phyloP scores from a whole-genome alignment of 2,888 invertebrate species.

The Argyresthia albistria region DNA sequence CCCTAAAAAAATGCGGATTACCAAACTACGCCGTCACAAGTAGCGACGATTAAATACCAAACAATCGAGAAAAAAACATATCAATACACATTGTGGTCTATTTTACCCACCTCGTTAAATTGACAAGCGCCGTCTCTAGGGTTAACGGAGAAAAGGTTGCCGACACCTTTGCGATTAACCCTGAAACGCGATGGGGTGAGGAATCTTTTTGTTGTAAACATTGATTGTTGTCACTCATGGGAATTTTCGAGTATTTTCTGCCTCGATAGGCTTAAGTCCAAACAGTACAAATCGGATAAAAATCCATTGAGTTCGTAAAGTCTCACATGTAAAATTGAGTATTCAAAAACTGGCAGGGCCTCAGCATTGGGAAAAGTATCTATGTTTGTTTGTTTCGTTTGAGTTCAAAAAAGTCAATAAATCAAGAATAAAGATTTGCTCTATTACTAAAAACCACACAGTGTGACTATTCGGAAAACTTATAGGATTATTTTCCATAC shows the following conservation, averaged over 20 bases:
- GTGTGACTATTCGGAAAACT: too few relatives aligned
- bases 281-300: too few relatives aligned
- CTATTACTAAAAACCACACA: too few relatives aligned
- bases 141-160: slow-evolving; percentile 28
- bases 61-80: slow-evolving; percentile 26
- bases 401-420: too few relatives aligned
- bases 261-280: slow-evolving; percentile 33
- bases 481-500: too few relatives aligned
- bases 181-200: slow-evolving; percentile 23
- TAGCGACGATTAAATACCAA: slow-evolving; percentile 20
- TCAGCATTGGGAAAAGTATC: too few relatives aligned
- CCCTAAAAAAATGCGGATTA: not conserved
- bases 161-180: slow-evolving; percentile 43
- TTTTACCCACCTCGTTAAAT: slow-evolving; percentile 24
- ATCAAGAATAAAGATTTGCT: too few relatives aligned
- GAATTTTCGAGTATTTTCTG: slow-evolving; percentile 52
- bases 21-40: not conserved
- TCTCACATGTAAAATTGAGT: too few relatives aligned
- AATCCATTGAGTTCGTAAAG: too few relatives aligned
- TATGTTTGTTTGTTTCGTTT: too few relatives aligned
- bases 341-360: too few relatives aligned
- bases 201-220: slow-evolving; percentile 22
- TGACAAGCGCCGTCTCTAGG: slow-evolving; percentile 34
- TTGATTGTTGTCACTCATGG: slow-evolving; percentile 30
- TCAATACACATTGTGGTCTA: slow-evolving; percentile 17